A percentile compares a stretch with the other conserved stretches of the same genome.
These are phyloP conservation scores for Hippopotamyrus pictus DNA, from an alignment of 2,797 vertebrate species.

Conservation along the genomic window DNA sequence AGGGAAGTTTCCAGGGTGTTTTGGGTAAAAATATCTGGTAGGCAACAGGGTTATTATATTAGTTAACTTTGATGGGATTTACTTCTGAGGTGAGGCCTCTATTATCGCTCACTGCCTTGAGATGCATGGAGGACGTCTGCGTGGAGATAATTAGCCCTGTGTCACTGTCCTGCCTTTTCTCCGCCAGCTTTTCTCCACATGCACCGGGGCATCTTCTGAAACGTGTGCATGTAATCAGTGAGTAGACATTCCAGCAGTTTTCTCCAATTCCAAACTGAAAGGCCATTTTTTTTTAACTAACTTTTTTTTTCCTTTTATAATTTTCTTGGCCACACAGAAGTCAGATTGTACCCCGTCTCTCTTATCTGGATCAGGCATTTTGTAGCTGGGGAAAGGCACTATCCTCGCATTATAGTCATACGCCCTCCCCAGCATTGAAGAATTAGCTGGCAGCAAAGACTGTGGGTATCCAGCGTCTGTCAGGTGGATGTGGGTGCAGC, in stretches of 20 bases:
- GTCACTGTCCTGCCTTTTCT: not conserved
- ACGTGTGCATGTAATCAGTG: not conserved
- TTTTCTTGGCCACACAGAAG: conserved; percentile 34
- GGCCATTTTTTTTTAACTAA: not conserved
- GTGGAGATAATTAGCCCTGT: not conserved
- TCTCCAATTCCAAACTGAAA: not conserved
- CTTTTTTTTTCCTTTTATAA: conserved; percentile 16
- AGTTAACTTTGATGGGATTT: not conserved
- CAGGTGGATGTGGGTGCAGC: conserved; percentile 36
- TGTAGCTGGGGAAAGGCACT: conserved; percentile 58
- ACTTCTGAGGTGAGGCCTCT: not conserved
- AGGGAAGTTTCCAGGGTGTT: not conserved
- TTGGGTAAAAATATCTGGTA: not conserved
- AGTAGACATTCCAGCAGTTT: not conserved
- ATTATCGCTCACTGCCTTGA: not conserved
- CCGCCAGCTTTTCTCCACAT: not conserved
- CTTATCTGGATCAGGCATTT: conserved; percentile 44
- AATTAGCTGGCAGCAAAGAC: conserved; percentile 51
- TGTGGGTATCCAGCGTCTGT: conserved; percentile 37
- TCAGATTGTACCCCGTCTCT: conserved; percentile 48
- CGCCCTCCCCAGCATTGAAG: conserved; percentile 55
- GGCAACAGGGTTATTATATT: not conserved
- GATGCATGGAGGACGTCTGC: not conserved
- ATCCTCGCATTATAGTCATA: conserved; percentile 16
- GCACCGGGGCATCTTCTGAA: not conserved